phyloP scores from a whole-genome alignment of 35 echinoderm and acorn worm genomes.

The Stichopus chloronotus region DNA sequence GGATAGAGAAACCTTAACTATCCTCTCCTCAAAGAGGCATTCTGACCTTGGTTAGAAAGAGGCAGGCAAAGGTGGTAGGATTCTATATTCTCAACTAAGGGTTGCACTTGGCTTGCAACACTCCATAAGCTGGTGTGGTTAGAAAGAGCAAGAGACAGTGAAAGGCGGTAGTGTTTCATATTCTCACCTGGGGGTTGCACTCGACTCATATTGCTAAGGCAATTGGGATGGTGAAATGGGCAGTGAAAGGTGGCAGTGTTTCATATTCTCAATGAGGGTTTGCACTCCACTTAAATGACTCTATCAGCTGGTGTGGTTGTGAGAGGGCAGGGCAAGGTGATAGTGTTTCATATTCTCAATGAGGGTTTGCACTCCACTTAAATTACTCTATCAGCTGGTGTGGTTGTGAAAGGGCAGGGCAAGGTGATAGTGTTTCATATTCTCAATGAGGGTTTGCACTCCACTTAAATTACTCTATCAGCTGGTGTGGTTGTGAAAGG shows the following conservation, averaged over 20 bases:
- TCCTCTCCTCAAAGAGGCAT: too few relatives aligned
- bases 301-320: constrained; percentile 44
- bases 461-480: not conserved
- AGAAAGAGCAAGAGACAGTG: not conserved
- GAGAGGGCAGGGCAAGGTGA: too few relatives aligned
- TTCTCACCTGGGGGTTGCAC: constrained; percentile 23
- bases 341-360: too few relatives aligned
- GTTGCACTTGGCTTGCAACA: too few relatives aligned
- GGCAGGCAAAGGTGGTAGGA: too few relatives aligned
- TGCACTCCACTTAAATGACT: constrained; percentile 64
- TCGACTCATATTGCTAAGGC: constrained; percentile 67
- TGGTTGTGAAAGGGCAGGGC: too few relatives aligned
- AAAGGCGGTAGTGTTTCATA: not conserved
- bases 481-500: constrained; percentile 9
- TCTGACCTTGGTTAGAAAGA: too few relatives aligned
- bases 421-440: too few relatives aligned
- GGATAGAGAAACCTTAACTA: too few relatives aligned
- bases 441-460: too few relatives aligned
- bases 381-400: constrained; percentile 31
- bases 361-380: too few relatives aligned
- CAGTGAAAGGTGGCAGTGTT: not conserved
- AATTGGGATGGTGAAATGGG: constrained; percentile 26
- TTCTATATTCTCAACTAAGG: too few relatives aligned
- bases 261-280: not conserved
- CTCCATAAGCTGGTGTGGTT: not conserved